Base-by-base conservation (phyloP, 2,888 invertebrate species). In the Dryobotodes eremita region DNA sequence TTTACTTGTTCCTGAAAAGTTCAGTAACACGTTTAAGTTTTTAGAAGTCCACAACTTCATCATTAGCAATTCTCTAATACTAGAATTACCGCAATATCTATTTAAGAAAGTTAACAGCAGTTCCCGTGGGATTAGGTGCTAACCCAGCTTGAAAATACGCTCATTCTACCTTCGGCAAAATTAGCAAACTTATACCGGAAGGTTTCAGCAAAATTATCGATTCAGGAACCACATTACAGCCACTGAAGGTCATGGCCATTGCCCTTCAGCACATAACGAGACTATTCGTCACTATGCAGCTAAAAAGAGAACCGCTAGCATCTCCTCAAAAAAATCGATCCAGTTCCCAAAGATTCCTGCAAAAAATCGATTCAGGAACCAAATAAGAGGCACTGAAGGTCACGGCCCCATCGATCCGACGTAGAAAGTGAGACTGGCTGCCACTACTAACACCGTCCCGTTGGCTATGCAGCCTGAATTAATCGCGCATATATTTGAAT, bases 401-500 rank as follows among this genome's bases (percentile, higher is more conserved):
- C 97, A 97, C 94, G 97, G 97, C 95, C 96, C 92, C 96, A 97
- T 97, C 97, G 97, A 97, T 96, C 96, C 95, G 94, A 89, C 94
- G 96, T 95, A 96, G 96, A 97, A 97, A 97, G 97, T 96, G 97
- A 97, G 97, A 96, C 95, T 94, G 94, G 94, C 95, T 94, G 96
- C 95, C 95, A 96, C 97, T 96, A 97, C 96, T 97, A 96, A 97
- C 97, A 97, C 97, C 96, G 96, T 96, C 94, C 96, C 96, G 95
- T 89, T 95, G 96, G 96, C 96, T 96, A 97, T 97, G 97, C 97
- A 95, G 95, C 92, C 97, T 97, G 97, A 97, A 97, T 97, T 97
- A 97, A 97, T 97, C 97, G 96, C 96, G 97, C 97, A 97, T 97
- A 97, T 95, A 97, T 97, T 97, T 97, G 97, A 97, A 97, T 97